Percentiles rank a stretch among this genome's conserved stretches.
Evolutionary conservation across 2,797 vertebrate genomes (phyloP).

Genomic region (Poeciliopsis gracilis): DNA sequence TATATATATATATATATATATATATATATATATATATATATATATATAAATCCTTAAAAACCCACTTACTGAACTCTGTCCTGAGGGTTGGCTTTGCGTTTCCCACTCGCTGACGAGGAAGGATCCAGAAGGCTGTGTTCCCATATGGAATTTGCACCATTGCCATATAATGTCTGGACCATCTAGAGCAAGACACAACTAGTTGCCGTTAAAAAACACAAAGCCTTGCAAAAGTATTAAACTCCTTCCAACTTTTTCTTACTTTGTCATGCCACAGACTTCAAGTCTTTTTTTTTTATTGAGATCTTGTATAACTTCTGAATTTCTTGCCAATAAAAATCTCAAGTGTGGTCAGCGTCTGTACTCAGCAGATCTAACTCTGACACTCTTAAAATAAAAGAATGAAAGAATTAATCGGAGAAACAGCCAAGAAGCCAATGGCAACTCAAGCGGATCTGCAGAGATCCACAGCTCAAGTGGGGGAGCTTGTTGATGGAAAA

Average conservation of each 20-base stretch:
- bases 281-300: neutral
- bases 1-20: neutral
- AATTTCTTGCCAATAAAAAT: neutral
- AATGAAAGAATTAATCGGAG: neutral
- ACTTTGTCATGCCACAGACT: neutral
- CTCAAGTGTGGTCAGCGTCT: neutral
- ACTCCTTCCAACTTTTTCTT: neutral
- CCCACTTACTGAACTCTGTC: conserved; percentile 97
- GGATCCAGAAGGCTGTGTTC: conserved; percentile 97
- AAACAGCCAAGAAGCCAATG: neutral
- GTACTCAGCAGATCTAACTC: neutral
- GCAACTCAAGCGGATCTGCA: neutral
- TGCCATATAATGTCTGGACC: conserved; percentile 96
- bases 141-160: conserved; percentile 99
- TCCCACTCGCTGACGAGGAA: conserved; percentile 91
- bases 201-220: neutral
- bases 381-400: neutral
- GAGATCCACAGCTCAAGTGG: neutral
- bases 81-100: conserved; percentile 96
- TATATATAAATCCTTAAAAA: conserved; percentile 6
- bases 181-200: conserved; percentile 79
- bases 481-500: neutral
- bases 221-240: neutral
- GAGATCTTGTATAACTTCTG: neutral
- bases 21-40: conserved; percentile 9